phyloP scores from a whole-genome alignment of 2,113 vertebrate species.

The Muntiacus reevesi region DNA sequence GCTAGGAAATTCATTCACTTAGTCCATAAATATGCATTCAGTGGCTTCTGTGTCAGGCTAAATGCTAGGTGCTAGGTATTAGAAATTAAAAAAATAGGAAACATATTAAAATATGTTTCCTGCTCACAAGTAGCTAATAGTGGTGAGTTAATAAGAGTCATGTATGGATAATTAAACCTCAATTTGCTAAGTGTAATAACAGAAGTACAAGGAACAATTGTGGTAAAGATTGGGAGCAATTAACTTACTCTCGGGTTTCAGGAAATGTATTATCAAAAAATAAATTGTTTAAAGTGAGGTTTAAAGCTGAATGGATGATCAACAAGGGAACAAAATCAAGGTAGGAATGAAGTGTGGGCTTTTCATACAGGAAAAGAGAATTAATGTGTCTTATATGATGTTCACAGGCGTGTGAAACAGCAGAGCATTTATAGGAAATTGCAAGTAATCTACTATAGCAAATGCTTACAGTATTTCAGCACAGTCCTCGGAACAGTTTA shows the following conservation, averaged over 20 bases:
- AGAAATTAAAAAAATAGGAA: not conserved
- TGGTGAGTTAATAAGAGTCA: not conserved
- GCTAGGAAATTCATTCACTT: not conserved
- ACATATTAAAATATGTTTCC: not conserved
- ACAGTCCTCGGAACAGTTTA: not conserved
- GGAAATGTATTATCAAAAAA: not conserved
- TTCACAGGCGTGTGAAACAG: not conserved
- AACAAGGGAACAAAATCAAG: not conserved
- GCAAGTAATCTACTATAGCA: not conserved
- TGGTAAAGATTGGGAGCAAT: not conserved
- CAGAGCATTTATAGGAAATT: not conserved
- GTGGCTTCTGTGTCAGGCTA: not conserved
- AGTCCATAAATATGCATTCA: not conserved
- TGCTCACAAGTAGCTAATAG: not conserved
- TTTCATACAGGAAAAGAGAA: not conserved
- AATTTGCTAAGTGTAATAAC: not conserved
- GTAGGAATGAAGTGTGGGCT: not conserved
- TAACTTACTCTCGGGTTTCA: not conserved
- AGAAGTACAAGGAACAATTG: not conserved
- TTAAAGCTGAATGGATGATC: not conserved
- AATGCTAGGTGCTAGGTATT: not conserved
- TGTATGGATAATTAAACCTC: not conserved
- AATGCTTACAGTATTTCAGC: not conserved
- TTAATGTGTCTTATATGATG: not conserved
- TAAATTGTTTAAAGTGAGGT: not conserved